phyloP scores from a whole-genome alignment of 2,888 invertebrate species.

The Cephus runcator region DNA sequence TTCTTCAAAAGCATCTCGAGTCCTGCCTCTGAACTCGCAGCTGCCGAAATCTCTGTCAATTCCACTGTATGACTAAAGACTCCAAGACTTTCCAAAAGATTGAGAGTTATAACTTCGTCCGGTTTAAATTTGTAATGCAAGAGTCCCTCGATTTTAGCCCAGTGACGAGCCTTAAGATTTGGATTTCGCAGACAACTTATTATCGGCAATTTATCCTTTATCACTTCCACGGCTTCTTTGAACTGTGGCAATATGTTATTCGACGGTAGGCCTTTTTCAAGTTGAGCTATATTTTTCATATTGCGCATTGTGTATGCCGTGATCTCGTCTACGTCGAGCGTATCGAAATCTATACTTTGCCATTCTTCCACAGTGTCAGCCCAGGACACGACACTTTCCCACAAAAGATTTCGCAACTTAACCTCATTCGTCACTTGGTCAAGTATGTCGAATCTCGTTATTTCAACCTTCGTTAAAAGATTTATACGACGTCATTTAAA shows the following conservation, averaged over 20 bases:
- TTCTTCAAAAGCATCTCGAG: slow-evolving; percentile 83
- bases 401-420: slow-evolving; percentile 81
- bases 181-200: slow-evolving; percentile 85
- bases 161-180: slow-evolving; percentile 82
- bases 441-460: slow-evolving; percentile 83
- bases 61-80: slow-evolving; percentile 80
- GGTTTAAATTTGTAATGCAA: slow-evolving; percentile 79
- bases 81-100: slow-evolving; percentile 76
- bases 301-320: slow-evolving; percentile 73
- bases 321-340: slow-evolving; percentile 81
- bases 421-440: slow-evolving; percentile 84
- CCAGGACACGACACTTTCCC: slow-evolving; percentile 84
- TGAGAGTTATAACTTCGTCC: slow-evolving; percentile 75
- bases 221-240: slow-evolving; percentile 80
- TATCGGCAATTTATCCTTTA: slow-evolving; percentile 84
- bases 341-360: slow-evolving; percentile 73
- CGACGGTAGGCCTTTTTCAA: slow-evolving; percentile 85
- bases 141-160: slow-evolving; percentile 83
- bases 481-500: slow-evolving; percentile 6
- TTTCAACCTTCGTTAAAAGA: slow-evolving; percentile 73
- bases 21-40: slow-evolving; percentile 89
- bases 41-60: slow-evolving; percentile 86
- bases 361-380: slow-evolving; percentile 74
- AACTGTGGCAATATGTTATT: slow-evolving; percentile 84
- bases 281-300: slow-evolving; percentile 78